phyloP scores from a whole-genome alignment of 2,113 vertebrate genomes.

The Furnarius figulus region DNA sequence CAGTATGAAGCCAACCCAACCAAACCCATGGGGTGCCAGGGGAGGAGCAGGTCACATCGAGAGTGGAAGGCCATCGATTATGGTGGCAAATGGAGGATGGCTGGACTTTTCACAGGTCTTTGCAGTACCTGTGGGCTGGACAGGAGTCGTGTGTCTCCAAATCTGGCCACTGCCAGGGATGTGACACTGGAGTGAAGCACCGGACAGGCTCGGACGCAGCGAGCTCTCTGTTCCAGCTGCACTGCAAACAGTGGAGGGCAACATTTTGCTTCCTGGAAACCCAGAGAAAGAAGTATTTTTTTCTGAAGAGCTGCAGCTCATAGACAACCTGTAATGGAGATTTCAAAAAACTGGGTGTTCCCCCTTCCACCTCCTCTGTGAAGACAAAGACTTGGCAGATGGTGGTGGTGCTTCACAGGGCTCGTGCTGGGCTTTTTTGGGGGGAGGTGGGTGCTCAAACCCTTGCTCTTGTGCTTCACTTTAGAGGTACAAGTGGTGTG shows the following conservation, averaged over 20 bases:
- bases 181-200: accelerated
- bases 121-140: background rate
- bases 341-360: conserved; percentile 40
- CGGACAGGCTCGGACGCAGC: accelerated
- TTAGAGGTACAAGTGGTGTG: background rate
- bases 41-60: background rate
- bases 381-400: conserved; percentile 60
- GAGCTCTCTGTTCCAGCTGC: background rate
- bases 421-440: background rate
- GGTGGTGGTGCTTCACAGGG: background rate
- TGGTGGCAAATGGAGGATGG: background rate
- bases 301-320: conserved; percentile 37
- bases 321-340: conserved; percentile 53
- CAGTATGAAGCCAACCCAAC: background rate
- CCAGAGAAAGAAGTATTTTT: conserved; percentile 48
- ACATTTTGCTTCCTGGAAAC: conserved; percentile 66
- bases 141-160: background rate
- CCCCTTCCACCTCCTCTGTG: conserved; percentile 14
- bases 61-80: accelerated
- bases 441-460: background rate
- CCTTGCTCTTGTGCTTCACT: background rate
- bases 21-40: background rate
- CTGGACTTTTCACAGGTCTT: background rate
- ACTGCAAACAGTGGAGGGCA: conserved; percentile 54
- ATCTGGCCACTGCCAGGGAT: background rate